Percentiles rank a stretch among this genome's conserved stretches.
Conservation (phyloP, 2,797 vertebrate genomes). For the Rhabdophis nuchalis region DNA sequence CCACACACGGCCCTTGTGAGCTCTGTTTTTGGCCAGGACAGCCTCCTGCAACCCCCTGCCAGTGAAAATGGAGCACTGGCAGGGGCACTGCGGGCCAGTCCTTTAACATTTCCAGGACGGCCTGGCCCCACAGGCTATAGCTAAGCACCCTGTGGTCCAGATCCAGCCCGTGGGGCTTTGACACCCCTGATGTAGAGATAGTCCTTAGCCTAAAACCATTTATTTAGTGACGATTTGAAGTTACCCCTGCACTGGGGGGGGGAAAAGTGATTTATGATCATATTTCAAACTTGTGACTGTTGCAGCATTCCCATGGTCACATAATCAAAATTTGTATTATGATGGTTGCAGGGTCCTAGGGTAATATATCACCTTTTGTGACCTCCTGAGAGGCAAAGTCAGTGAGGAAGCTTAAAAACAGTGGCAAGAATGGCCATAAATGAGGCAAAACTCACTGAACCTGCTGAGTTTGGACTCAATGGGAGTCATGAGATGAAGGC, state of each 20-base stretch:
- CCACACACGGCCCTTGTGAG: too few species aligned
- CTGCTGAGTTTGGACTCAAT: not conserved
- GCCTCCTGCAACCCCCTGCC: too few species aligned
- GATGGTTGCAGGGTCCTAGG: not conserved
- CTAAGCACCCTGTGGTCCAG: too few species aligned
- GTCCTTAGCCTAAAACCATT: not conserved
- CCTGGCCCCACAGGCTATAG: too few species aligned
- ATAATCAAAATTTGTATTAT: not conserved
- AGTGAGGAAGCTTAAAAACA: not conserved
- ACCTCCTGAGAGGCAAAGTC: not conserved
- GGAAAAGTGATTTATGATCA: not conserved
- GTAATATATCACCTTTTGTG: not conserved
- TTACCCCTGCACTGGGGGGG: not conserved
- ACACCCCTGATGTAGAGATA: not conserved
- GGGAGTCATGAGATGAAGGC: not conserved
- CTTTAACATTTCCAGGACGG: too few species aligned
- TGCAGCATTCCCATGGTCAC: not conserved
- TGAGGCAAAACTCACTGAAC: not conserved
- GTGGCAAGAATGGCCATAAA: not conserved
- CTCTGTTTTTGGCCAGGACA: too few species aligned
- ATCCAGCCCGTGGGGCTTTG: too few species aligned
- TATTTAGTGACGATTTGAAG: not conserved
- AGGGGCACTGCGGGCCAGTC: too few species aligned
- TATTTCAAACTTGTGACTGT: not conserved
- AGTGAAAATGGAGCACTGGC: too few species aligned